These are phyloP conservation scores for Pocillopora verrucosa DNA, from an alignment of 64 coral and sea anemone genomes.

Conservation along the genomic window DNA sequence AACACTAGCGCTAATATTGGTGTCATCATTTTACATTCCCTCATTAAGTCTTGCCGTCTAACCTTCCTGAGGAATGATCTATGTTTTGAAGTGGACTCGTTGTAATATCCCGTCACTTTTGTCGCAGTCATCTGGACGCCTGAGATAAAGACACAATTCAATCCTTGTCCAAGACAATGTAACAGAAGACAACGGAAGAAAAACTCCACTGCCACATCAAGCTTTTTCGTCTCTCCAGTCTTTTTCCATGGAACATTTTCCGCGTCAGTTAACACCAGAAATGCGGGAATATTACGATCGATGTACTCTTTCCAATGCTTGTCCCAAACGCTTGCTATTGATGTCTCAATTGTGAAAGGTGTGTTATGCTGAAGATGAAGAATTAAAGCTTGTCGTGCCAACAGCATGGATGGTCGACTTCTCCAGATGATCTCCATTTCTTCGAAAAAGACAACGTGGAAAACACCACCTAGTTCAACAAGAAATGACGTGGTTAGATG, in stretches of 20 bases:
- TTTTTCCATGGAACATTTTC: background rate
- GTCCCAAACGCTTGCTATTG: slow-evolving; percentile 45
- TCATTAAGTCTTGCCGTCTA: too few species aligned
- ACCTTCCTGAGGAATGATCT: slow-evolving; percentile 20
- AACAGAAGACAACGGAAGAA: slow-evolving; percentile 50
- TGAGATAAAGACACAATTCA: slow-evolving; percentile 67
- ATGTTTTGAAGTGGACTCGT: background rate
- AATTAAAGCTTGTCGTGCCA: slow-evolving; percentile 52
- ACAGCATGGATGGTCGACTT: background rate
- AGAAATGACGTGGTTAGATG: background rate
- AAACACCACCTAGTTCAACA: slow-evolving; percentile 41
- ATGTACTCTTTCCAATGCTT: slow-evolving; percentile 49
- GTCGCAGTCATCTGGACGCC: slow-evolving; percentile 60
- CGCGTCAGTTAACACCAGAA: slow-evolving; percentile 52
- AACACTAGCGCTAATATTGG: too few species aligned
- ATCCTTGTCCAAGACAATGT: slow-evolving; percentile 19
- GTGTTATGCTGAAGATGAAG: slow-evolving; percentile 56
- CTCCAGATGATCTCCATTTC: slow-evolving; percentile 70
- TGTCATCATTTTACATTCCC: too few species aligned
- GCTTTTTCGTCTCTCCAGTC: background rate
- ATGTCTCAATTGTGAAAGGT: slow-evolving; percentile 28
- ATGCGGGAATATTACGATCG: slow-evolving; percentile 32
- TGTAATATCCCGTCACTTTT: slow-evolving; percentile 42
- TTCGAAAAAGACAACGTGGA: slow-evolving; percentile 69
- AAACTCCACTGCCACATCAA: background rate